Base-by-base conservation (phyloP, 1,140 invertebrate genomes). In the Dendroctonus ponderosae region DNA sequence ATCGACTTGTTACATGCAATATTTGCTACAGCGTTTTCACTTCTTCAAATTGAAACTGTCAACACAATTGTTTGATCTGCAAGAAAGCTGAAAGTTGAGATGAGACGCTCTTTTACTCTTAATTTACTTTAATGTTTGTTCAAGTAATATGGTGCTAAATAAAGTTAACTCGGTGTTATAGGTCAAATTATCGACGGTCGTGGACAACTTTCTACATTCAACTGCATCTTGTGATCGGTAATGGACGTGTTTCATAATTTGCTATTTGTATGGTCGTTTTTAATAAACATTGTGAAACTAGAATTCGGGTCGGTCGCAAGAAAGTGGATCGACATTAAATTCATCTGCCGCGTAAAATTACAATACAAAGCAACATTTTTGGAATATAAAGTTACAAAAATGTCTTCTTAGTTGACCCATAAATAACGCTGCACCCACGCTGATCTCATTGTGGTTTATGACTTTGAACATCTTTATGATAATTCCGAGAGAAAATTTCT, bases 11-110 rank as follows among this genome's bases (percentile, higher is more conserved):
- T 26, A 26, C 26, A 26, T 26, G 26, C 26, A 26, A 26, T 26
- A 52, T 26, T 52, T 52, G 50, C 38, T 26, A 26, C 15, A 26
- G 12, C 44, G 58, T 60, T 60, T 60, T 60, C 58, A 60, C 58
- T 60, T 50, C 44, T 60, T 60, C 44, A 60, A 60, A 62, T 62
- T 62, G 60, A 14, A 52, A 62, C 42, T 62, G 49, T 62, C 60
- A 62, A 62, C 48, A 62, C 7, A 15, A 11, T 14, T 62, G 48
- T 62, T 62, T 62, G 60, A 62, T 51, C 60, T 52, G 44, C 50
- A 62, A 62, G 60, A 62, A 62, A 62, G 60, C 60, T 62, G 60
- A 62, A 62, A 62, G 49, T 62, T 52, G 61, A 63, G 61, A 63
- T n/a, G 49, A 46, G 39, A 57, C 14, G 54, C 39, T 46, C 43